A percentile compares a stretch with the other conserved stretches of the same genome.
phyloP scores from a whole-genome alignment of 2,797 vertebrate species.

The Danio choprae region DNA sequence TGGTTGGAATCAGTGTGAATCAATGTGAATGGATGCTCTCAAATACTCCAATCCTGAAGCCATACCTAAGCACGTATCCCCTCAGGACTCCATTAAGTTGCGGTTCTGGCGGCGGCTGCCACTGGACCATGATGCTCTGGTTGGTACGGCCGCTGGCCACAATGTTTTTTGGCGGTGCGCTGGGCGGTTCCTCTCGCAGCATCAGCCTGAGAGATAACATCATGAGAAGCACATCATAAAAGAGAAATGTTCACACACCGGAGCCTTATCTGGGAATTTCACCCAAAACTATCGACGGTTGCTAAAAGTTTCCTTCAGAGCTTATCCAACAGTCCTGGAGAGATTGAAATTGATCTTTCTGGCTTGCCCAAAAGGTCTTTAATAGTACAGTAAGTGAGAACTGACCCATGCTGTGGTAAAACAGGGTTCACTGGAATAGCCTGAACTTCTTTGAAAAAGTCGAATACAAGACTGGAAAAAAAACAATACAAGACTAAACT shows the following conservation, averaged over 20 bases:
- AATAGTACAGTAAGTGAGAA: conserved; percentile 22
- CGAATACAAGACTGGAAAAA: not conserved
- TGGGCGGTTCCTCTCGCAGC: conserved; percentile 93
- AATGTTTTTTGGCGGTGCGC: conserved; percentile 93
- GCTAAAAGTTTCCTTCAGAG: conserved; percentile 24
- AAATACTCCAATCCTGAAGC: not conserved
- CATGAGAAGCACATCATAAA: conserved; percentile 14
- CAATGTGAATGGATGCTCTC: too few species aligned
- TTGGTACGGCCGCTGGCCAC: conserved; percentile 96
- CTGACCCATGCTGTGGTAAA: conserved; percentile 17
- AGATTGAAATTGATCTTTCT: conserved; percentile 29
- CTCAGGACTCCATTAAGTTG: conserved; percentile 92
- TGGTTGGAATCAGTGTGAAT: too few species aligned
- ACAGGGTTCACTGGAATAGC: not conserved
- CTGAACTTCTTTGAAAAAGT: not conserved
- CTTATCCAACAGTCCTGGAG: conserved; percentile 7
- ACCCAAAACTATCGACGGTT: conserved; percentile 10
- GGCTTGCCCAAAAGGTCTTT: conserved; percentile 5
- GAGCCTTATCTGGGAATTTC: conserved; percentile 18
- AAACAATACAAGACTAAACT: not conserved
- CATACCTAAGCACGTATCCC: conserved; percentile 91
- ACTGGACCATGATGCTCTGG: conserved; percentile 98
- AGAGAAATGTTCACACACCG: not conserved
- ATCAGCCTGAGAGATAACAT: conserved; percentile 80
- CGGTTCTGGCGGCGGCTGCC: conserved; percentile 94